A percentile compares a stretch with the other conserved stretches of the same genome.
Evolutionary conservation across 1,140 invertebrate genomes (phyloP).

Genomic region (Ceratina australensis): DNA sequence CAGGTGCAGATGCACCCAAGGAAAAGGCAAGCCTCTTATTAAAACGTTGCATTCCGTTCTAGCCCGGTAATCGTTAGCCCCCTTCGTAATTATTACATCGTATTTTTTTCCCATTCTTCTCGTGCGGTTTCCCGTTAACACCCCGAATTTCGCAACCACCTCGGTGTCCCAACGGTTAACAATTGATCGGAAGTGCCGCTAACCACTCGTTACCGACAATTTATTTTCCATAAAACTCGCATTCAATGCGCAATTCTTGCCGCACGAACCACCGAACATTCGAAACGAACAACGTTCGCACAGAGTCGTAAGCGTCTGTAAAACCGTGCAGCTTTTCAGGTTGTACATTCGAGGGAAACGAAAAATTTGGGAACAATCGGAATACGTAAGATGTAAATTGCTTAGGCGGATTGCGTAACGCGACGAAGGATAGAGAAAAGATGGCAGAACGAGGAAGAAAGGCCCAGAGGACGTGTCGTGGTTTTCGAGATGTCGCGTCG

Average conservation of each 20-base stretch:
- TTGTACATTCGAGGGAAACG: neutral
- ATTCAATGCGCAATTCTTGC: too few relatives aligned
- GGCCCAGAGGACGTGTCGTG: slow-evolving; percentile 74
- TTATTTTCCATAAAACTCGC: too few relatives aligned
- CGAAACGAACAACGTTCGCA: too few relatives aligned
- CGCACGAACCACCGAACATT: too few relatives aligned
- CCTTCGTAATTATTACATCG: slow-evolving; percentile 21
- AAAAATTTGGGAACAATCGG: neutral
- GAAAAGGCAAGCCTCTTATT: slow-evolving; percentile 13
- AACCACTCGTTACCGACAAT: neutral
- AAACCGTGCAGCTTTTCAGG: too few relatives aligned
- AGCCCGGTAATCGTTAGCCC: neutral
- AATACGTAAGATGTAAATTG: neutral
- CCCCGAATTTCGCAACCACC: neutral
- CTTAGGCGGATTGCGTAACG: slow-evolving; percentile 41
- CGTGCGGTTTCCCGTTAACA: neutral
- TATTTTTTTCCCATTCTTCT: neutral
- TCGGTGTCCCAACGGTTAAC: neutral
- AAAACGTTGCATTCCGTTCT: slow-evolving; percentile 20
- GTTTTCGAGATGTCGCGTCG: slow-evolving; percentile 77
- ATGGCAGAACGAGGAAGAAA: slow-evolving; percentile 41
- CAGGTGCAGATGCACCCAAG: slow-evolving; percentile 29
- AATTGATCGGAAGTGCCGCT: neutral
- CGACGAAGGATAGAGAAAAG: slow-evolving; percentile 35
- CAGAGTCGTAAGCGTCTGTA: too few relatives aligned